phyloP scores from a whole-genome alignment of 1,140 invertebrate genomes.

The Zophobas atratus region DNA sequence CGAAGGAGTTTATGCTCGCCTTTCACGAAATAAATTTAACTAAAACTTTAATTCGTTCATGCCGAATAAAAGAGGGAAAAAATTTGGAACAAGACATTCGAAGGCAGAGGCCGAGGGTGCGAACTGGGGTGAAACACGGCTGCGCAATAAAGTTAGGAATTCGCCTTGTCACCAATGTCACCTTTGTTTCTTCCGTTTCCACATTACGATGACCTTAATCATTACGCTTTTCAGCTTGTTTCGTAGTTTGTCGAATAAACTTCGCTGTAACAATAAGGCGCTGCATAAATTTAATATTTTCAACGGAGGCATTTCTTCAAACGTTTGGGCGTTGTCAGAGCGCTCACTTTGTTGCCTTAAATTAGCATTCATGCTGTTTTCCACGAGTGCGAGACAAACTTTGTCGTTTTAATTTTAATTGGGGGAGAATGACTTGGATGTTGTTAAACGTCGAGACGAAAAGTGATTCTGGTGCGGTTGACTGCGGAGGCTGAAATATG shows the following conservation, averaged over 20 bases:
- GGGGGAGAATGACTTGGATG: not conserved
- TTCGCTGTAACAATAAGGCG: not conserved
- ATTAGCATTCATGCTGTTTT: slow-evolving; percentile 13
- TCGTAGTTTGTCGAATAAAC: slow-evolving; percentile 1
- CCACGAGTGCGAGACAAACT: slow-evolving; percentile 5
- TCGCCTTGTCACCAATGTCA: slow-evolving; percentile 2
- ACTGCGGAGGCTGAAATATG: too few species aligned
- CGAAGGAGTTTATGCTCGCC: not conserved
- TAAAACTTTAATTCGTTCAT: slow-evolving; percentile 5
- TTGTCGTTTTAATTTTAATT: slow-evolving; percentile 8
- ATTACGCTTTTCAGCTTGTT: slow-evolving; percentile 1
- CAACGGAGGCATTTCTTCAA: not conserved
- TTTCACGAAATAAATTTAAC: not conserved
- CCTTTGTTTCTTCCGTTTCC: slow-evolving; percentile 13
- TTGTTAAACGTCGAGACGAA: not conserved
- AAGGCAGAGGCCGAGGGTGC: not conserved
- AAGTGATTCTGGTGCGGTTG: not conserved
- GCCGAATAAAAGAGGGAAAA: not conserved
- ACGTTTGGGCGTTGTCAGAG: not conserved
- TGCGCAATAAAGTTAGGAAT: not conserved
- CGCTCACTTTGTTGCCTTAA: not conserved
- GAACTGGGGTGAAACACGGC: not conserved
- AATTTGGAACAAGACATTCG: not conserved
- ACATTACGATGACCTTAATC: slow-evolving; percentile 10
- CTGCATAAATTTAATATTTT: slow-evolving; percentile 5